Evolutionary conservation across 2,113 vertebrate species (phyloP), one percentile per base, ranked within the genome.

Genomic region (Cynoglossus semilaevis): DNA sequence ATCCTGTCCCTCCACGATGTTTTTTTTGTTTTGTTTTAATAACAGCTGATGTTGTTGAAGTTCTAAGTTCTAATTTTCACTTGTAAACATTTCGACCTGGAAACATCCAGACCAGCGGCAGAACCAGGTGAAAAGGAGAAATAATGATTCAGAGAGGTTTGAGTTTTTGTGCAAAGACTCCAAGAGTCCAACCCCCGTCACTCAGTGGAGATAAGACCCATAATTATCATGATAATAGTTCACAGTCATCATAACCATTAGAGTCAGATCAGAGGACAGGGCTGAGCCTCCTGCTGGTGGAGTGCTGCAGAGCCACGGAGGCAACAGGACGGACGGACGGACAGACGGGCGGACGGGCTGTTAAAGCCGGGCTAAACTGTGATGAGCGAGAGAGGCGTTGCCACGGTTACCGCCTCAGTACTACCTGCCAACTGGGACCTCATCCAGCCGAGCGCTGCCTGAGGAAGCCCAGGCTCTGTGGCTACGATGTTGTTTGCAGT

Each of bases 331-430:
- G 72, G 63, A 47, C 58, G 57, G 41, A n/a, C n/a, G n/a, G n/a
- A n/a, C n/a, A n/a, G n/a, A n/a, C n/a, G n/a, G n/a, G n/a, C n/a
- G n/a, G 45, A 29, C 22, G 6, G 22, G 22, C 58, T 60, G 51
- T 63, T 72, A 62, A 74, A 68, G 72, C 71, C 50, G 51, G 76
- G 54, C 70, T 76, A 79, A 83, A 85, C 64, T 69, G 77, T 73
- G 68, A 73, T 71, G 62, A 69, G 50, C 67, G 77, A 74, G 77
- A 74, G 51, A 72, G 55, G 22, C 46, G 82, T 80, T 85, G 80
- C 79, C 74, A 77, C 77, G 83, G 85, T 79, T 79, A 85, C 84
- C 67, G 86, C 74, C 82, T 88, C 74, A 76, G 70, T 15, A 59
- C 74, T 80, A 77, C 74, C 57, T 72, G 79, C 74, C 74, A 69